Conservation (phyloP, 2,797 vertebrate species). For the Sebastes vulpes region DNA sequence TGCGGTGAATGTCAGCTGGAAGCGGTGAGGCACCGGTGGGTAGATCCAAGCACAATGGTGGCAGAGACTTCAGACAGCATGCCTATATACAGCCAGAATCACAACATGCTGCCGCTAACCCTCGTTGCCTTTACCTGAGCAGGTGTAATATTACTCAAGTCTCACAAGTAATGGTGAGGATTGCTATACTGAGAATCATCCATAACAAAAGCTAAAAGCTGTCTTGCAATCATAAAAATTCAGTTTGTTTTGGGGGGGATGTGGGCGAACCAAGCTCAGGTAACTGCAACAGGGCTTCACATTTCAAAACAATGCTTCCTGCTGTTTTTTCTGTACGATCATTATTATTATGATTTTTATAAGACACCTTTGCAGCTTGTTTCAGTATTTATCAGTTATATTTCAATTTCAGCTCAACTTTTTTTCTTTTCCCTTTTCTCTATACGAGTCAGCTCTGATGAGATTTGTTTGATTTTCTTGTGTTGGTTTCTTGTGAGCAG, state of each 20-base stretch:
- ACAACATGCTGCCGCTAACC: slow-evolving; percentile 84
- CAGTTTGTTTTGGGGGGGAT: neutral
- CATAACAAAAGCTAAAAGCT: neutral
- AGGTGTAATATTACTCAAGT: slow-evolving; percentile 30
- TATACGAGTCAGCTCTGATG: slow-evolving; percentile 52
- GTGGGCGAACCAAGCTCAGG: slow-evolving; percentile 63
- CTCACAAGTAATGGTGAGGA: slow-evolving; percentile 1
- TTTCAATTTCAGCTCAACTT: slow-evolving; percentile 74
- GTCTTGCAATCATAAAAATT: neutral
- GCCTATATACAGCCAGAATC: slow-evolving; percentile 86
- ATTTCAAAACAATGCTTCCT: slow-evolving; percentile 82
- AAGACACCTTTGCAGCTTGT: slow-evolving; percentile 67
- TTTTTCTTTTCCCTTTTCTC: slow-evolving; percentile 60
- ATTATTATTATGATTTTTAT: slow-evolving; percentile 76
- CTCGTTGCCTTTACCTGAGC: slow-evolving; percentile 86
- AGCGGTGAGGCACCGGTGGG: slow-evolving; percentile 84
- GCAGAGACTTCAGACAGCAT: slow-evolving; percentile 92
- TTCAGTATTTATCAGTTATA: slow-evolving; percentile 78
- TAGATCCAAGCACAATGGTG: slow-evolving; percentile 91
- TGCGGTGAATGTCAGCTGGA: slow-evolving; percentile 87
- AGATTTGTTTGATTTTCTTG: slow-evolving; percentile 55
- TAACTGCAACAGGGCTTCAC: slow-evolving; percentile 85
- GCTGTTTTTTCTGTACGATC: slow-evolving; percentile 72
- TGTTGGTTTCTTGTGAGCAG: slow-evolving; percentile 75
- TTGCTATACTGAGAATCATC: neutral